Conservation (phyloP, 2,888 invertebrate species). For the Syritta pipiens region DNA sequence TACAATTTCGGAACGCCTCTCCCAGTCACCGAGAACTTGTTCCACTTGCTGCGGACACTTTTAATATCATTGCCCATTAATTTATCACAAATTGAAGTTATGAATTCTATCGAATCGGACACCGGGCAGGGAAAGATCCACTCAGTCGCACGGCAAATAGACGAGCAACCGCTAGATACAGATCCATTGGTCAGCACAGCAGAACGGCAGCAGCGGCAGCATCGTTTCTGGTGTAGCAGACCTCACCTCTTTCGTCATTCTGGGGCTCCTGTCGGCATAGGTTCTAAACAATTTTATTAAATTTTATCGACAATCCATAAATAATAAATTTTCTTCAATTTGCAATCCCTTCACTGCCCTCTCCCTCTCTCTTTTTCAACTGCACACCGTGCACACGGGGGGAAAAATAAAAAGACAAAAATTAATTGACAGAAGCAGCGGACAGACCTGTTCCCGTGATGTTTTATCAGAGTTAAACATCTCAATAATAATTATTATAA, state of each 20-base stretch:
- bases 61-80: conserved; percentile 62
- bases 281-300: conserved; percentile 64
- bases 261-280: conserved; percentile 40
- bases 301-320: conserved; percentile 68
- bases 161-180: conserved; percentile 78
- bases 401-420: conserved; percentile 66
- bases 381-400: conserved; percentile 9
- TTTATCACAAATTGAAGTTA: conserved; percentile 64
- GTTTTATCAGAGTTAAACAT: conserved; percentile 70
- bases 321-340: conserved; percentile 68
- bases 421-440: conserved; percentile 73
- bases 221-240: conserved; percentile 37
- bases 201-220: conserved; percentile 60
- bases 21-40: conserved; percentile 33
- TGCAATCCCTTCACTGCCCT: conserved; percentile 29
- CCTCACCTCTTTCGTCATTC: conserved; percentile 19
- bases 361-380: neutral
- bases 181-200: conserved; percentile 59
- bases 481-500: conserved; percentile 70
- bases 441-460: conserved; percentile 71
- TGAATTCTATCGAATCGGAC: conserved; percentile 29
- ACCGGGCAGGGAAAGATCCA: neutral
- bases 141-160: conserved; percentile 57
- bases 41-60: conserved; percentile 57
- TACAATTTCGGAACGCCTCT: conserved; percentile 17